A percentile compares a stretch with the other conserved stretches of the same genome.
Evolutionary conservation across 2,113 vertebrate species (phyloP).

Genomic region (Sebastes schlegelii): DNA sequence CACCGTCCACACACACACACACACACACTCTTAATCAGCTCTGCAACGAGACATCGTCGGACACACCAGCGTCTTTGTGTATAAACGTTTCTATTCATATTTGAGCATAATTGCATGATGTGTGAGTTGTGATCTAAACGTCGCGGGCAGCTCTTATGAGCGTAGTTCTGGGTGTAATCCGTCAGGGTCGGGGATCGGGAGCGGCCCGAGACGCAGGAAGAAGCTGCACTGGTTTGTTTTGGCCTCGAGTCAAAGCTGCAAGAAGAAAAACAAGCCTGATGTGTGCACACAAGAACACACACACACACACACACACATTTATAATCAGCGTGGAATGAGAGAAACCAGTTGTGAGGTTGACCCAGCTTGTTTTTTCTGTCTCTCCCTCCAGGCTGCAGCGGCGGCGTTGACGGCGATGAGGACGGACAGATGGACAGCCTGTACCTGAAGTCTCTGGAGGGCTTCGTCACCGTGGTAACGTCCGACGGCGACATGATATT

Average conservation of each 20-base stretch:
- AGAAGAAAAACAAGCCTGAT: slow-evolving; percentile 62
- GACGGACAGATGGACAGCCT: slow-evolving; percentile 82
- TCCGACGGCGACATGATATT: slow-evolving; percentile 99
- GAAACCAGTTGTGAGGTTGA: neutral
- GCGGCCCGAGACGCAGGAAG: slow-evolving; percentile 74
- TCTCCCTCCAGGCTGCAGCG: slow-evolving; percentile 46
- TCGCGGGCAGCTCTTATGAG: neutral
- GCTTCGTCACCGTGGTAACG: slow-evolving; percentile 96
- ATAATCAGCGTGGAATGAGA: neutral
- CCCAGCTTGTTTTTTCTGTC: neutral
- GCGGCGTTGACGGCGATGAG: slow-evolving; percentile 17
- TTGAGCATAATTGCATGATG: slow-evolving; percentile 17
- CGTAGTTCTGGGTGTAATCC: slow-evolving; percentile 12
- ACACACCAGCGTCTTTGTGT: slow-evolving; percentile 33
- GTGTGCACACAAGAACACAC: slow-evolving; percentile 19
- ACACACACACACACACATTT: slow-evolving; percentile 6
- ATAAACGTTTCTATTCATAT: slow-evolving; percentile 45
- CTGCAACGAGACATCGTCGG: neutral
- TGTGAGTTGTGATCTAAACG: neutral
- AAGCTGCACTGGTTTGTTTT: slow-evolving; percentile 78
- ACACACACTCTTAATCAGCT: slow-evolving; percentile 30
- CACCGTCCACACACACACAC: slow-evolving; percentile 30
- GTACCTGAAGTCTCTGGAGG: slow-evolving; percentile 97
- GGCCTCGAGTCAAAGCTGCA: slow-evolving; percentile 65
- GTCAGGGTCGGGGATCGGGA: slow-evolving; percentile 31